Percentiles rank a stretch among this genome's conserved stretches.
phyloP scores from a whole-genome alignment of 2,797 vertebrate genomes.

The Prunella strophiata region DNA sequence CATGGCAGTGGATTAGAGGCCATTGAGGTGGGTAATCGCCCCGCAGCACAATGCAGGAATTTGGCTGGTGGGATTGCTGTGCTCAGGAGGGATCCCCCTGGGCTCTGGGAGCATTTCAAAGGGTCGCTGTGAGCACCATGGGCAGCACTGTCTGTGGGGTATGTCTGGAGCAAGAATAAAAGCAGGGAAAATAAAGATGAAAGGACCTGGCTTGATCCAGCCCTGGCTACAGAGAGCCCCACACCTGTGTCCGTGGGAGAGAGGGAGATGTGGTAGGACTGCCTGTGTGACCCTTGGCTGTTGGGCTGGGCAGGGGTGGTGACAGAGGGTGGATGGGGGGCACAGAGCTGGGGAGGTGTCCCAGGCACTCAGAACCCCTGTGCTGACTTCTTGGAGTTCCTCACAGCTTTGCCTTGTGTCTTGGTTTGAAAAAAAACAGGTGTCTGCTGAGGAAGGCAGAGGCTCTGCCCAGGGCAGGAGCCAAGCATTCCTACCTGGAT shows the following conservation, averaged over 20 bases:
- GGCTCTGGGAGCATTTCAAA: background rate
- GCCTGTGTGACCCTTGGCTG: fast-evolving
- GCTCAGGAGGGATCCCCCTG: background rate
- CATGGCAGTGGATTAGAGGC: conserved; percentile 13
- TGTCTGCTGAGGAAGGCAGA: background rate
- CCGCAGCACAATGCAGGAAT: background rate
- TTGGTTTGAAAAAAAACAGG: background rate
- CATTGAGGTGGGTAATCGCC: background rate
- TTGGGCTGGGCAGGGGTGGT: background rate
- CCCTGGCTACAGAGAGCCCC: background rate
- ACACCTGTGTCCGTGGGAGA: background rate
- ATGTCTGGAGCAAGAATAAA: background rate
- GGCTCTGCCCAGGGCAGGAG: no score
- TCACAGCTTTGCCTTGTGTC: background rate
- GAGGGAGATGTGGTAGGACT: background rate
- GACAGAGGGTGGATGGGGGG: background rate
- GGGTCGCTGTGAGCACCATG: background rate
- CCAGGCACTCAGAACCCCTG: background rate
- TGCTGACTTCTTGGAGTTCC: background rate
- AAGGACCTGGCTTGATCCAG: background rate
- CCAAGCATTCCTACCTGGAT: no score
- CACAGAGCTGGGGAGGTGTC: background rate
- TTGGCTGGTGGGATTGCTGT: background rate
- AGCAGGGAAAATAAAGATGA: background rate
- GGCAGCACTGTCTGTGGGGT: background rate